Percentiles rank a stretch among this genome's conserved stretches.
phyloP scores from a whole-genome alignment of 2,113 vertebrate genomes.

The Cnemophilus loriae region DNA sequence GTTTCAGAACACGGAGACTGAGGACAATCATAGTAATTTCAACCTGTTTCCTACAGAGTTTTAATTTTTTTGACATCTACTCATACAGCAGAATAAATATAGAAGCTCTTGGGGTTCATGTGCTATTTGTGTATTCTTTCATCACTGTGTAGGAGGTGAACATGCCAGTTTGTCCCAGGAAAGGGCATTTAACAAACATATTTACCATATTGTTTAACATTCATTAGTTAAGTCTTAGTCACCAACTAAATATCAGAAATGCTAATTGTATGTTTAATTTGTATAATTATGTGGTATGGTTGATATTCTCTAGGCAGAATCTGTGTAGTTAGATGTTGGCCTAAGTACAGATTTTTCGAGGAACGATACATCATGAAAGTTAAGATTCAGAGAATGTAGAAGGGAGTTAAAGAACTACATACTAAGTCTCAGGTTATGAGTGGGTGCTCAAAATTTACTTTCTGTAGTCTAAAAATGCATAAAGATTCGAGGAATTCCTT shows the following conservation, averaged over 20 bases:
- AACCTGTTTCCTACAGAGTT: background rate
- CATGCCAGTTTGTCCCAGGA: background rate
- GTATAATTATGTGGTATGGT: background rate
- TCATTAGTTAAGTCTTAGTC: background rate
- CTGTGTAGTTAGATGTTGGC: background rate
- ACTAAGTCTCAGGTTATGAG: background rate
- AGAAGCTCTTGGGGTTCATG: background rate
- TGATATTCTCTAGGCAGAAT: background rate
- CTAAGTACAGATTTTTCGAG: background rate
- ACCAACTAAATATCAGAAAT: background rate
- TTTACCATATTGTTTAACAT: background rate
- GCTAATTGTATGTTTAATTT: background rate
- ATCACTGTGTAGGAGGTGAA: background rate
- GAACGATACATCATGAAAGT: background rate
- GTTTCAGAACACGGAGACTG: background rate
- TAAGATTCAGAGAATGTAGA: background rate
- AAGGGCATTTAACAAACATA: background rate
- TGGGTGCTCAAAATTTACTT: background rate
- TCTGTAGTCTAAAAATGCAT: background rate
- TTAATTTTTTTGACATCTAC: background rate
- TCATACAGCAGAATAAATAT: background rate
- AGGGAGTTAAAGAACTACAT: background rate
- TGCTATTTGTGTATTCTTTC: background rate
- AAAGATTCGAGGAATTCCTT: background rate
- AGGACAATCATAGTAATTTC: background rate